A percentile compares a stretch with the other conserved stretches of the same genome.
Evolutionary conservation across 2,113 vertebrate genomes (phyloP).

Genomic region (Entelurus aequoreus): DNA sequence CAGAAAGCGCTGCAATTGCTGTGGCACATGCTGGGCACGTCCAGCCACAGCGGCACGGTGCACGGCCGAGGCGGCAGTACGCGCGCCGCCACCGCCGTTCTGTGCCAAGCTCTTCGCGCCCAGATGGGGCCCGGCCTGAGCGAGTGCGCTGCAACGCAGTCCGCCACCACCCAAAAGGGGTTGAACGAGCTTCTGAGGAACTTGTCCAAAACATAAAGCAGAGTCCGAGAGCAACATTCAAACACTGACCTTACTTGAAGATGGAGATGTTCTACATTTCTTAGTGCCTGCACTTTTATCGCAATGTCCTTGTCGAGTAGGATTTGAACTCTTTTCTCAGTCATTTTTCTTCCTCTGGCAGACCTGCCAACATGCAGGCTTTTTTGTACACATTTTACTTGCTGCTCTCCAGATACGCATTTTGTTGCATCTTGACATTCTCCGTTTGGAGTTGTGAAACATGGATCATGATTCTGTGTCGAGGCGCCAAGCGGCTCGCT

Average conservation of each 20-base stretch:
- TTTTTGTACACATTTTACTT: too few species aligned
- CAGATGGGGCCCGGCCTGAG: constrained; percentile 81
- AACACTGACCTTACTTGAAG: constrained; percentile 63
- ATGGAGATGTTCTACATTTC: constrained; percentile 57
- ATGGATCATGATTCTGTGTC: too few species aligned
- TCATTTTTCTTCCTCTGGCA: constrained; percentile 42
- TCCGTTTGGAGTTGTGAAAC: too few species aligned
- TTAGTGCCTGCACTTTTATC: constrained; percentile 74
- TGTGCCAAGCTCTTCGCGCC: constrained; percentile 78
- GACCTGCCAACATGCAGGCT: too few species aligned
- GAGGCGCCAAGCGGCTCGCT: too few species aligned
- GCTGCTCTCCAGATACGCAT: too few species aligned
- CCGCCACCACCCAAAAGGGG: constrained; percentile 71
- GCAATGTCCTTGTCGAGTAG: constrained; percentile 40
- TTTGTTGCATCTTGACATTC: too few species aligned
- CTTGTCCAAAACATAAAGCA: constrained; percentile 30
- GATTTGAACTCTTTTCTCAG: constrained; percentile 49
- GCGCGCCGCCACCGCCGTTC: constrained; percentile 72
- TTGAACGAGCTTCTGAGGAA: constrained; percentile 78
- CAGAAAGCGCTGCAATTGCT: constrained; percentile 83
- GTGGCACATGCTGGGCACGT: constrained; percentile 84
- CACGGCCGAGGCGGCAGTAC: constrained; percentile 77
- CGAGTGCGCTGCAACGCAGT: constrained; percentile 73
- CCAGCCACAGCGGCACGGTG: constrained; percentile 74
- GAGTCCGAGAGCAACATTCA: constrained; percentile 37